Percentiles rank a stretch among this genome's conserved stretches.
Conservation (phyloP, 2,113 vertebrate genomes). For the Daphoenositta chrysoptera region DNA sequence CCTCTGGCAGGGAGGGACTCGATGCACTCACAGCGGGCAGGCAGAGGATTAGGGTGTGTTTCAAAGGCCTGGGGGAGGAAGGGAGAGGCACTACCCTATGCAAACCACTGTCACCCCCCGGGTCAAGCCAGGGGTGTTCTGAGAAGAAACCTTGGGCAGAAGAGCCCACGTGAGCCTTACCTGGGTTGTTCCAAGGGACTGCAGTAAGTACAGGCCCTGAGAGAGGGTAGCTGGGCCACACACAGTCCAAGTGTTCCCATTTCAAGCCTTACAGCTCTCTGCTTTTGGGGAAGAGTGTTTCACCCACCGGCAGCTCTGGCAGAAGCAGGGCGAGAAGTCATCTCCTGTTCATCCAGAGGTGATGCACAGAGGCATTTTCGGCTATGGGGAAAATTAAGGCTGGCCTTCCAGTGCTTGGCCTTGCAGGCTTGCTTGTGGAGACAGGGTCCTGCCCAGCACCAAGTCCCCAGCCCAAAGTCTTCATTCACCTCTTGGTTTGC, state of each 20-base stretch:
- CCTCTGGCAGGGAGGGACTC: fast-evolving
- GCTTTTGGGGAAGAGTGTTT: neutral
- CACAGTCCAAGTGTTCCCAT: fast-evolving
- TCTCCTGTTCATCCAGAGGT: neutral
- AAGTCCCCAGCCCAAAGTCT: neutral
- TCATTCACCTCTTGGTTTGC: neutral
- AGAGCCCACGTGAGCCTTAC: neutral
- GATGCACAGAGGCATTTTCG: neutral
- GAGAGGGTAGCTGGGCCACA: neutral
- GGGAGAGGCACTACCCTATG: neutral
- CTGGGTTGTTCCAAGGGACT: neutral
- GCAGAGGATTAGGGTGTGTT: neutral
- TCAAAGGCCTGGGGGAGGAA: neutral
- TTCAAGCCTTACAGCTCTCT: neutral
- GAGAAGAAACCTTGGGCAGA: neutral
- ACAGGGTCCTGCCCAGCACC: neutral
- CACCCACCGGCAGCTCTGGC: neutral
- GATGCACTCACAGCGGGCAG: fast-evolving
- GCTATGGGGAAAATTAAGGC: neutral
- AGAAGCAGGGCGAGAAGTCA: neutral
- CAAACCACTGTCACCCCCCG: neutral
- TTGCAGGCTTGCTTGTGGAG: neutral
- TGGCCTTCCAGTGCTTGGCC: neutral
- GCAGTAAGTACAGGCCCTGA: no score
- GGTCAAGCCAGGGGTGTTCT: neutral